A percentile compares a stretch with the other conserved stretches of the same genome.
These are phyloP conservation scores for Plectus sambesii DNA, from an alignment of 1,140 invertebrate species.

Conservation along the genomic window DNA sequence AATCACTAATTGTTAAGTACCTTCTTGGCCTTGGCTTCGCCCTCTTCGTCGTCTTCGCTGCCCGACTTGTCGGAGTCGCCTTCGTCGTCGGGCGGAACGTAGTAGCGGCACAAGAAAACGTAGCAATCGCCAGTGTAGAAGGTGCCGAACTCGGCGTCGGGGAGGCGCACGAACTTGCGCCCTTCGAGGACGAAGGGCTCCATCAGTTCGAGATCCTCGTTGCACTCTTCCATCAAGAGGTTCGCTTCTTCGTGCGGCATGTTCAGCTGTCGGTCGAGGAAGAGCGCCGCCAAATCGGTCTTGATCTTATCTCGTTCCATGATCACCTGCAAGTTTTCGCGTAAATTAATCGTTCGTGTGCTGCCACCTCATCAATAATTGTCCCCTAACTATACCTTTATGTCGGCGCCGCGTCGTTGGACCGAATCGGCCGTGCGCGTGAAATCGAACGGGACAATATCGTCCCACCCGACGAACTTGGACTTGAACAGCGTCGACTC, in stretches of 20 bases:
- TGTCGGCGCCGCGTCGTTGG: slow-evolving; percentile 79
- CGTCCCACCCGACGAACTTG: slow-evolving; percentile 95
- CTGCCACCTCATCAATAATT: slow-evolving; percentile 6
- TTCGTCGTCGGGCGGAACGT: slow-evolving; percentile 57
- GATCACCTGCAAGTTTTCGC: slow-evolving; percentile 39
- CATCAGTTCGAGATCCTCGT: slow-evolving; percentile 89
- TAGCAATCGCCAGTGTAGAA: slow-evolving; percentile 95
- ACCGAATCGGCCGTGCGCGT: slow-evolving; percentile 95
- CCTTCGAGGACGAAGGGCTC: slow-evolving; percentile 94
- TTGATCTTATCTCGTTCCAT: slow-evolving; percentile 54
- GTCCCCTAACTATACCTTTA: slow-evolving; percentile 26
- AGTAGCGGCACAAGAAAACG: slow-evolving; percentile 91
- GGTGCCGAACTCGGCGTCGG: slow-evolving; percentile 80
- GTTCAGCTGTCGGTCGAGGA: slow-evolving; percentile 78
- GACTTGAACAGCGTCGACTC: slow-evolving; percentile 79
- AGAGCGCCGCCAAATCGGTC: slow-evolving; percentile 83
- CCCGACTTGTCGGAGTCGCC: slow-evolving; percentile 18
- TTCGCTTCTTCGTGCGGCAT: slow-evolving; percentile 74
- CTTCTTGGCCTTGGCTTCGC: slow-evolving; percentile 23
- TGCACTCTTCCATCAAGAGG: slow-evolving; percentile 79
- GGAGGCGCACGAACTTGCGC: slow-evolving; percentile 86
- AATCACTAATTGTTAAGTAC: slow-evolving; percentile 50
- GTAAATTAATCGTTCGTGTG: no score
- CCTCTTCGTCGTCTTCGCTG: slow-evolving; percentile 51
- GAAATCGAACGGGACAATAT: slow-evolving; percentile 97